Percentiles rank a stretch among this genome's conserved stretches.
These are phyloP conservation scores for Sebastes variabilis DNA, from an alignment of 2,797 vertebrate species.

Conservation along the genomic window DNA sequence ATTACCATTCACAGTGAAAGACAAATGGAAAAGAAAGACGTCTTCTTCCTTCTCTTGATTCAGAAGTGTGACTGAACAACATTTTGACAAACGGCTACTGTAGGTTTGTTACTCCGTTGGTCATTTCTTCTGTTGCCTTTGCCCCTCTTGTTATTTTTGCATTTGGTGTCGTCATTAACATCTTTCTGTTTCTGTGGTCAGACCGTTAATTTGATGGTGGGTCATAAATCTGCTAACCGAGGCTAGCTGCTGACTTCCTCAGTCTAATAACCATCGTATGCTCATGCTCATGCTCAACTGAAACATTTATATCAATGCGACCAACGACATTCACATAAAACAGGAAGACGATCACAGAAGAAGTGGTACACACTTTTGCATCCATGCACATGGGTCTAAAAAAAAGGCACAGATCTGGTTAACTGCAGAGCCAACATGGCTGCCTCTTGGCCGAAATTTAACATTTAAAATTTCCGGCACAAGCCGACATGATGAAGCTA, in stretches of 20 bases:
- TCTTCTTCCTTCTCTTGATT: neutral
- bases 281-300: too few species aligned
- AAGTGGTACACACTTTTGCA: too few species aligned
- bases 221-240: neutral
- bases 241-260: too few species aligned
- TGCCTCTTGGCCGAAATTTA: neutral
- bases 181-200: neutral
- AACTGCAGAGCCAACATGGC: neutral
- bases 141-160: neutral
- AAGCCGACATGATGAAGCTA: neutral
- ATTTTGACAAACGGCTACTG: neutral
- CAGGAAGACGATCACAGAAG: too few species aligned
- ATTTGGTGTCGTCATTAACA: neutral
- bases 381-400: neutral
- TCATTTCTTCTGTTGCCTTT: neutral
- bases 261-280: too few species aligned
- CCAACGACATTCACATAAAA: neutral
- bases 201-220: neutral
- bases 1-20: neutral
- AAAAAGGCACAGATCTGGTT: neutral
- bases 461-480: neutral
- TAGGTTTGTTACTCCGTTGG: too few species aligned
- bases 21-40: neutral
- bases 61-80: neutral
- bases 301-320: neutral